Conservation (phyloP, 2,888 invertebrate species). For the Phymatocera aterrima region DNA sequence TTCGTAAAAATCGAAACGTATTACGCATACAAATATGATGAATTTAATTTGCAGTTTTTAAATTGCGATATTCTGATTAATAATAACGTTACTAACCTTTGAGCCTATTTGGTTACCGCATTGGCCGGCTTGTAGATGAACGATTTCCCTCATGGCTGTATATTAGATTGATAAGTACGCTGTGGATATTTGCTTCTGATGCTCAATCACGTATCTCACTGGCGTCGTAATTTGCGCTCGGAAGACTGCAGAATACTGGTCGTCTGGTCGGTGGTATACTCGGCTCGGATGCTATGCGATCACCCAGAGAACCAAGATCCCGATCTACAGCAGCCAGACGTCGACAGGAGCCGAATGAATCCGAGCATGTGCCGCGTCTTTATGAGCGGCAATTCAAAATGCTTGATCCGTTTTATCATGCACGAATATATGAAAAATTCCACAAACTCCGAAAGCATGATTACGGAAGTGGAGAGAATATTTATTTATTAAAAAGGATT, state of each 20-base stretch:
- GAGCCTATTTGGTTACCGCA: conserved; percentile 48
- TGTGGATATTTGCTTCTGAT: conserved; percentile 9
- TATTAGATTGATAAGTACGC: conserved; percentile 10
- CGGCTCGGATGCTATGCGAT: conserved; percentile 3
- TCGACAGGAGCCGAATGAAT: conserved; percentile 4
- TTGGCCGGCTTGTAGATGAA: conserved; percentile 47
- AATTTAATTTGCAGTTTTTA: background rate
- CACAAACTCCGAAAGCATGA: background rate
- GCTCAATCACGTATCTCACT: conserved; percentile 30
- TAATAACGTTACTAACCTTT: conserved; percentile 38
- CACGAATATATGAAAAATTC: background rate
- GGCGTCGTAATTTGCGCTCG: conserved; percentile 23
- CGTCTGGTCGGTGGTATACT: background rate
- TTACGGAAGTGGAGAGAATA: background rate
- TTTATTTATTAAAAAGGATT: background rate
- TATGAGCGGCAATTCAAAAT: background rate
- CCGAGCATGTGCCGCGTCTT: background rate
- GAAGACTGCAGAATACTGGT: conserved; percentile 30
- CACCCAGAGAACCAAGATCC: conserved; percentile 10
- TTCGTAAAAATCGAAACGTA: background rate
- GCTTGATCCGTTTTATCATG: background rate
- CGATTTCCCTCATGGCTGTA: conserved; percentile 47
- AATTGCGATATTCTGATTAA: background rate
- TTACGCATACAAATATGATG: background rate
- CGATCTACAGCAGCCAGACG: background rate